These are phyloP conservation scores for Anguilla rostrata DNA, from an alignment of 2,113 vertebrate species.

Conservation along the genomic window DNA sequence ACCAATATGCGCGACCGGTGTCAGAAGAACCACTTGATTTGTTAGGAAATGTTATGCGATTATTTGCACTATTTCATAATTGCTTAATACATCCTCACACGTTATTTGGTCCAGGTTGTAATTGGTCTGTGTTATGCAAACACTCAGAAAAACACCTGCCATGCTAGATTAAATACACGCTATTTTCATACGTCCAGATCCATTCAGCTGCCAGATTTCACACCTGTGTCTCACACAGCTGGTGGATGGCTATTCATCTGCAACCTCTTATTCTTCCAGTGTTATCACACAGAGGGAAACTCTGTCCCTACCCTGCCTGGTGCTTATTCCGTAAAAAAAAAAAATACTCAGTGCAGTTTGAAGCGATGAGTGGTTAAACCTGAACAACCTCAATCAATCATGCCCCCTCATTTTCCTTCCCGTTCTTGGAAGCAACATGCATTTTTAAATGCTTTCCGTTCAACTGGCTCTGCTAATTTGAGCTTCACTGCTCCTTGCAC, in stretches of 20 bases:
- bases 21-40: neutral
- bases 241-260: neutral
- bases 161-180: neutral
- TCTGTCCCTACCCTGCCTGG: neutral
- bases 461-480: neutral
- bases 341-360: neutral
- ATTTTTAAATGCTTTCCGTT: neutral
- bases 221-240: constrained; percentile 12
- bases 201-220: neutral
- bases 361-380: neutral
- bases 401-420: neutral
- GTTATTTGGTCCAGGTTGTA: neutral
- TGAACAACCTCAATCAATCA: neutral
- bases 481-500: neutral
- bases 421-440: neutral
- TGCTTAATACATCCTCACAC: neutral
- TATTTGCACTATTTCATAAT: neutral
- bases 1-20: neutral
- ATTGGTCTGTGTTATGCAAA: neutral
- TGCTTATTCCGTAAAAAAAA: neutral
- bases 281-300: neutral
- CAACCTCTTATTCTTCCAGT: neutral
- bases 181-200: neutral
- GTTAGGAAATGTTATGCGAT: neutral
- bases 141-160: neutral